Conservation (phyloP, 2,113 vertebrate species). For the Neodontobutis hainanensis region DNA sequence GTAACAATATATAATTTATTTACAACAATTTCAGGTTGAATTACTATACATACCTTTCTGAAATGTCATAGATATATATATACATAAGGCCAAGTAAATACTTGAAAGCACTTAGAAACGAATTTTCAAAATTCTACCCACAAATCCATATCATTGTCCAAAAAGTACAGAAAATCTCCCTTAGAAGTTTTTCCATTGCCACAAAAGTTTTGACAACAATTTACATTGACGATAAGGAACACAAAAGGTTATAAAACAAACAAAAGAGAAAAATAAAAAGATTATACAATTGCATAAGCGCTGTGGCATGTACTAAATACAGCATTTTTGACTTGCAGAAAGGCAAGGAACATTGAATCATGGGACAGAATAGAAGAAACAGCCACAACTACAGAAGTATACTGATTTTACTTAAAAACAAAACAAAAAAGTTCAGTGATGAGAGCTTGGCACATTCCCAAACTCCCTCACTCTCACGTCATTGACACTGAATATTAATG, state of each 20-base stretch:
- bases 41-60: constrained; percentile 88
- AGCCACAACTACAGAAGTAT: constrained; percentile 82
- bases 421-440: constrained; percentile 62
- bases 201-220: constrained; percentile 83
- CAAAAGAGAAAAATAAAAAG: constrained; percentile 54
- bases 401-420: constrained; percentile 71
- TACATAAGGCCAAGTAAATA: constrained; percentile 90
- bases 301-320: constrained; percentile 85
- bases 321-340: constrained; percentile 88
- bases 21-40: constrained; percentile 86
- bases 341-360: constrained; percentile 82
- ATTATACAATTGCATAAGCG: constrained; percentile 88
- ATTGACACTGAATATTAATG: constrained; percentile 74
- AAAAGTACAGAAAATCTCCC: constrained; percentile 82
- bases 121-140: constrained; percentile 90
- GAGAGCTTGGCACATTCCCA: constrained; percentile 48
- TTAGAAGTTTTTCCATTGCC: constrained; percentile 77
- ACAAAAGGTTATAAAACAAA: constrained; percentile 66
- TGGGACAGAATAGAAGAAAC: constrained; percentile 75
- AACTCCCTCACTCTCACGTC: constrained; percentile 42
- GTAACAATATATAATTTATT: constrained; percentile 91
- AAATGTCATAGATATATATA: constrained; percentile 84
- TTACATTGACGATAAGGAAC: constrained; percentile 79
- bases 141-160: constrained; percentile 86
- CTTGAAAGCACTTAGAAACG: constrained; percentile 89